Percentiles rank a stretch among this genome's conserved stretches.
These are phyloP conservation scores for Cotesia typhae DNA, from an alignment of 1,140 invertebrate species.

Conservation along the genomic window DNA sequence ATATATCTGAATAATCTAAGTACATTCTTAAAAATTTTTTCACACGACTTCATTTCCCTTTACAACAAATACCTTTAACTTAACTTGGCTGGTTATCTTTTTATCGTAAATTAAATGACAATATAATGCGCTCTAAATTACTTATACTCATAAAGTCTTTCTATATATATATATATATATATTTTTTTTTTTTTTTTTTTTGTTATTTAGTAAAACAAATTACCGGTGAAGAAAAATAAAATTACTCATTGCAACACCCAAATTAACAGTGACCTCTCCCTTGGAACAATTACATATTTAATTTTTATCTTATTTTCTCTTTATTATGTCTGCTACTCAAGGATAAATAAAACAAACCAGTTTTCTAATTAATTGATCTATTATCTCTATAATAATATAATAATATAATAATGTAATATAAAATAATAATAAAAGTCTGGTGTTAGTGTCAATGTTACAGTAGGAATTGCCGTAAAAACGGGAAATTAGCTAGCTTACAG, in stretches of 20 bases:
- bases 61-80: not conserved
- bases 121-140: constrained; percentile 16
- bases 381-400: too few relatives aligned
- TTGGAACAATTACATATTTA: too few relatives aligned
- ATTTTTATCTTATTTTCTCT: too few relatives aligned
- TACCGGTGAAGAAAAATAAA: not conserved
- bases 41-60: constrained; percentile 19
- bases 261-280: too few relatives aligned
- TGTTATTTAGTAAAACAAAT: not conserved
- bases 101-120: constrained; percentile 9
- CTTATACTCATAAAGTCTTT: not conserved
- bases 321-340: too few relatives aligned
- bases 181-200: too few relatives aligned
- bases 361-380: too few relatives aligned
- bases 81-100: not conserved
- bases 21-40: not conserved
- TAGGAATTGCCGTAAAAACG: not conserved
- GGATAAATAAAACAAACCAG: too few relatives aligned
- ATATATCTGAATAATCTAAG: too few relatives aligned
- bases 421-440: not conserved
- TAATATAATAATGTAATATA: not conserved
- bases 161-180: too few relatives aligned
- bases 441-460: too few relatives aligned
- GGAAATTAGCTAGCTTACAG: constrained; percentile 16
- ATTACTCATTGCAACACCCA: too few relatives aligned